These are phyloP conservation scores for Theristicus caerulescens DNA, from an alignment of 2,113 vertebrate species.

Conservation along the genomic window DNA sequence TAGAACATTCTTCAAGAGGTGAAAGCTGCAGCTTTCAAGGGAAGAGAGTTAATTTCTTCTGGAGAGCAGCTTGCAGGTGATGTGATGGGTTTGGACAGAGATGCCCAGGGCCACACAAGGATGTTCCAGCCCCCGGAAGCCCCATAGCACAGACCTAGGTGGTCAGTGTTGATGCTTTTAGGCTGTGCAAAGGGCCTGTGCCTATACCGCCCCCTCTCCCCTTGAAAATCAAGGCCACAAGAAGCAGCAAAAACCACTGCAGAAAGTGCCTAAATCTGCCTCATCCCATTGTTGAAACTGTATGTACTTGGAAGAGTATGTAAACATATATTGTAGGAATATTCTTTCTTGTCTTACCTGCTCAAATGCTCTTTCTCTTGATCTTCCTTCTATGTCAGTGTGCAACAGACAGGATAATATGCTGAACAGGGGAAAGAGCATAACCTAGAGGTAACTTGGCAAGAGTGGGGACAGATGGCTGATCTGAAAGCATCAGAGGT, in stretches of 20 bases:
- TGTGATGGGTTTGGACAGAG: not conserved
- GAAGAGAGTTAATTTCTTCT: not conserved
- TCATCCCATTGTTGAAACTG: not conserved
- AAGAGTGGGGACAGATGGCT: constrained; percentile 45
- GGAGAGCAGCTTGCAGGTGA: rapidly evolving
- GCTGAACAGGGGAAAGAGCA: constrained; percentile 33
- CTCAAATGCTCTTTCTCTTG: not conserved
- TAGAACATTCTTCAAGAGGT: not conserved
- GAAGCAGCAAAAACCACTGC: not conserved
- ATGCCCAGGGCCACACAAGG: not conserved
- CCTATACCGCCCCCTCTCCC: rapidly evolving
- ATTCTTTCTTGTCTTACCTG: not conserved
- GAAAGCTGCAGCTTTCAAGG: not conserved
- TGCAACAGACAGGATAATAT: not conserved
- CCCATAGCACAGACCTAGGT: not conserved
- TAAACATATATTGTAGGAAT: not conserved
- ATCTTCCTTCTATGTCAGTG: not conserved
- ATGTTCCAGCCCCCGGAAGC: not conserved
- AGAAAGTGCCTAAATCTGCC: not conserved
- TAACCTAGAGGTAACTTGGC: constrained; percentile 35
- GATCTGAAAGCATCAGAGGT: constrained; percentile 36
- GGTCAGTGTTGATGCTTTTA: not conserved
- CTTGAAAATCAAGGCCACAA: not conserved
- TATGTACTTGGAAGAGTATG: not conserved
- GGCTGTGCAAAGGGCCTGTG: not conserved